These are phyloP conservation scores for Phoebastria nigripes DNA, from an alignment of 2,797 vertebrate genomes.

Conservation along the genomic window DNA sequence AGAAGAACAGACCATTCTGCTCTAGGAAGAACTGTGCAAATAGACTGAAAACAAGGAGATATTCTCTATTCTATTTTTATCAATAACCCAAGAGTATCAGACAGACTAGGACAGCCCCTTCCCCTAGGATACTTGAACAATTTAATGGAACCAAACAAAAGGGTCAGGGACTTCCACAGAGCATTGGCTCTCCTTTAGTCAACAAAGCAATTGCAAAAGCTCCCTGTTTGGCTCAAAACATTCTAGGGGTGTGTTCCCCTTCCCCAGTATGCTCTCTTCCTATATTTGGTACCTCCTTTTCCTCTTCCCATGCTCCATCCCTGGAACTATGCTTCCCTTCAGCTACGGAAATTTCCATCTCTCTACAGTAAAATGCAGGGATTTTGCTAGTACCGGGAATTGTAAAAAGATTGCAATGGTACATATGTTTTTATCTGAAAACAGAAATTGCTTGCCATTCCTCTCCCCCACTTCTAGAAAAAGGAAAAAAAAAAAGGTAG, in stretches of 20 bases:
- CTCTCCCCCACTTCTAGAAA: neutral
- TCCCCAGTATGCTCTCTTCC: neutral
- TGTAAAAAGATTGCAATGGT: neutral
- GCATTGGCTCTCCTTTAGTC: neutral
- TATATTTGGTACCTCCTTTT: neutral
- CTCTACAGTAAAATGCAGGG: neutral
- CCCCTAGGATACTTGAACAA: neutral
- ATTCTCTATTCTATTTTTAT: conserved; percentile 62
- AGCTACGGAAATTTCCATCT: neutral
- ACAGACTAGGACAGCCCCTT: neutral
- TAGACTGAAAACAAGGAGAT: conserved; percentile 43
- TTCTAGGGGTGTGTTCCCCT: neutral
- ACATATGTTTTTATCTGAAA: conserved; percentile 18
- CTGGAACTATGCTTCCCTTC: neutral
- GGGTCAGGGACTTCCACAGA: neutral
- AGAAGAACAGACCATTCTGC: conserved; percentile 51
- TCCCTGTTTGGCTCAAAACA: neutral
- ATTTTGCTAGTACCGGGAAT: neutral
- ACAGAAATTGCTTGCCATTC: neutral
- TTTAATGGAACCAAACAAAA: neutral
- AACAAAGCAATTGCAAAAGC: neutral
- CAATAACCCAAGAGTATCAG: conserved; percentile 31
- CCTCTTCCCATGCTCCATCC: neutral
- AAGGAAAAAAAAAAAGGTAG: neutral
- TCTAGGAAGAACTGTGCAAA: conserved; percentile 39